A percentile compares a stretch with the other conserved stretches of the same genome.
phyloP scores from a whole-genome alignment of 2,888 invertebrate species.

The Limnephilus rhombicus region DNA sequence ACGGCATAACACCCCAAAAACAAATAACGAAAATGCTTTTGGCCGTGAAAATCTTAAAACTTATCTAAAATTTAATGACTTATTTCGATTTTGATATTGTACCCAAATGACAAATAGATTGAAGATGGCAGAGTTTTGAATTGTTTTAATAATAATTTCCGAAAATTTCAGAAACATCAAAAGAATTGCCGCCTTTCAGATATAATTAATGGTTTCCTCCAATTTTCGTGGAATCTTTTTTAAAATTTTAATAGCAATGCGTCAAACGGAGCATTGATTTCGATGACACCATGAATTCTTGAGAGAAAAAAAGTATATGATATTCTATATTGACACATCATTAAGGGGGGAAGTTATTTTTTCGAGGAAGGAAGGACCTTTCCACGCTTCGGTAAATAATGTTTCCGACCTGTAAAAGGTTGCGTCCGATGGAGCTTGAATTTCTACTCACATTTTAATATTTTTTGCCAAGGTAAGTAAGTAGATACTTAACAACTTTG shows the following conservation, averaged over 20 bases:
- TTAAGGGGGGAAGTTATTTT: constrained; percentile 11
- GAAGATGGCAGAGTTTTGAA: neutral
- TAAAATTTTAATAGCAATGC: neutral
- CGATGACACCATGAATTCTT: neutral
- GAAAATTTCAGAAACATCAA: neutral
- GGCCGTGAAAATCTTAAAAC: too few species aligned
- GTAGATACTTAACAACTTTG: neutral
- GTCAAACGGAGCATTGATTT: neutral
- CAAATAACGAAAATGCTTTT: too few species aligned
- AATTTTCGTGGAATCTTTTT: neutral
- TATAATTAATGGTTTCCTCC: neutral
- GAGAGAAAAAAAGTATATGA: neutral
- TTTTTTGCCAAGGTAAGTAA: neutral
- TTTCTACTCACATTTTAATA: neutral
- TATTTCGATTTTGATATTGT: neutral
- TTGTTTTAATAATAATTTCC: neutral
- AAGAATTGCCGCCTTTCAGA: neutral
- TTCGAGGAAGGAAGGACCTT: neutral
- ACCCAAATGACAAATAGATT: neutral
- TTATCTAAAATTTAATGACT: neutral
- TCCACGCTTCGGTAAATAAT: neutral
- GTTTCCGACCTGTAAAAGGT: constrained; percentile 3
- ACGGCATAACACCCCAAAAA: too few species aligned
- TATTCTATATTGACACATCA: constrained; percentile 7
- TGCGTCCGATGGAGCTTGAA: neutral